Conservation (phyloP, 2,888 invertebrate genomes). For the Altica lythri region DNA sequence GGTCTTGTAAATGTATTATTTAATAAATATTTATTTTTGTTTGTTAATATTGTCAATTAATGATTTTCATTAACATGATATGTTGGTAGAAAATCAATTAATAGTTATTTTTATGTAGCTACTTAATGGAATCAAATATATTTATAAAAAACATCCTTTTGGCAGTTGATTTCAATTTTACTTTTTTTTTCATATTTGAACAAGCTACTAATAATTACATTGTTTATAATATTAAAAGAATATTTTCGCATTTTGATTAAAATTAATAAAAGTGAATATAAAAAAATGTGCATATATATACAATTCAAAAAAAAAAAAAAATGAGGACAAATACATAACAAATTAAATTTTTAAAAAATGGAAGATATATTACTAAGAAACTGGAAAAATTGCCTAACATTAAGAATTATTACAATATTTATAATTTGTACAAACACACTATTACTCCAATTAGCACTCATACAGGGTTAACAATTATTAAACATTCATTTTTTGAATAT, state of each 20-base stretch:
- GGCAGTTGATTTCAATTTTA: too few relatives aligned
- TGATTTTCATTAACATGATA: conserved; percentile 29
- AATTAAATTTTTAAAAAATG: conserved; percentile 25
- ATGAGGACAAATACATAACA: conserved; percentile 28
- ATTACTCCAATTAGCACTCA: conserved; percentile 10
- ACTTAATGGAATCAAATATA: background rate
- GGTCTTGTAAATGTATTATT: conserved; percentile 39
- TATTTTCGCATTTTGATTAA: background rate
- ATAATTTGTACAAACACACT: conserved; percentile 30
- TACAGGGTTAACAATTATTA: conserved; percentile 4
- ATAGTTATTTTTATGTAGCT: conserved; percentile 12
- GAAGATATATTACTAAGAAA: conserved; percentile 21
- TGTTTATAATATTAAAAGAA: background rate
- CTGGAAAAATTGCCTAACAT: conserved; percentile 26
- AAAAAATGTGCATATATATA: conserved; percentile 14
- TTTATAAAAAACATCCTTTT: conserved; percentile 5
- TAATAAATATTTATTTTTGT: conserved; percentile 33
- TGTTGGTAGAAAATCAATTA: conserved; percentile 27
- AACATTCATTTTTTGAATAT: background rate
- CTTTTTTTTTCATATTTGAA: too few relatives aligned
- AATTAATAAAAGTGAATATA: conserved; percentile 12
- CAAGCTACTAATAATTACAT: background rate
- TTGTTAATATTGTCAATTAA: conserved; percentile 34
- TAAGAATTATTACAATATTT: conserved; percentile 23
- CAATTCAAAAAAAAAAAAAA: conserved; percentile 23